Base-by-base conservation (phyloP, 2,113 vertebrate species). In the Crotalus helleri region DNA sequence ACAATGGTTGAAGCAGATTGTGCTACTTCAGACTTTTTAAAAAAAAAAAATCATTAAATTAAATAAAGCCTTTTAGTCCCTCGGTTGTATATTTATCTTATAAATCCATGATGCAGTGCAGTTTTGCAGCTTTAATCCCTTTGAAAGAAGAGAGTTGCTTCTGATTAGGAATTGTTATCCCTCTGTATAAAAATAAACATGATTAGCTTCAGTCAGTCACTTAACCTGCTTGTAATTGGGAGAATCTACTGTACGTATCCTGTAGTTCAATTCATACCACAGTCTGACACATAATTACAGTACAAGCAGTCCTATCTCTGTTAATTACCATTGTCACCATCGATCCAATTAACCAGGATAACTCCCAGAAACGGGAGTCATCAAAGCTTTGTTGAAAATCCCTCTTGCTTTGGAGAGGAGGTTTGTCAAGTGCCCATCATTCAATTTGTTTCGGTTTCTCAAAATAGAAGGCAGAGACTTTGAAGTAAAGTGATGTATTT, bases 271-370 rank as follows among this genome's bases (percentile, higher is more conserved):
- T 95, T 97, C 95, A 95, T 92, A 24, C 7, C 94, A 92, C 96
- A 95, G 95, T 97, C 96, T 97, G 97, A 98, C 97, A 95, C 96
- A 93, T 98, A 98, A 98, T 98, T 98, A 98, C 96, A 96, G 96
- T 96, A 97, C 95, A 96, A 97, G 96, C 96, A 97, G 96, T 98
- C 98, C 98, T 97, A 96, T 97, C 96, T 96, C 94, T 95, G 93
- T 95, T 98, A 98, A 99, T 98, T 98, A 97, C 96, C 97, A 96
- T 97, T 98, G 98, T 98, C 97, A 94, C 97, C 96, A 96, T 97
- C 90, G 96, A 98, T 98, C 97, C 98, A 98, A 97, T 98, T 98
- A 98, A 97, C 97, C 94, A 96, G 97, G 97, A 98, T 98, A 98
- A 98, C 97, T 96, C 97, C 95, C 95, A 92, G 94, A 97, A 97